Conservation (phyloP, 1,140 invertebrate genomes). For the Prorops nasuta region DNA sequence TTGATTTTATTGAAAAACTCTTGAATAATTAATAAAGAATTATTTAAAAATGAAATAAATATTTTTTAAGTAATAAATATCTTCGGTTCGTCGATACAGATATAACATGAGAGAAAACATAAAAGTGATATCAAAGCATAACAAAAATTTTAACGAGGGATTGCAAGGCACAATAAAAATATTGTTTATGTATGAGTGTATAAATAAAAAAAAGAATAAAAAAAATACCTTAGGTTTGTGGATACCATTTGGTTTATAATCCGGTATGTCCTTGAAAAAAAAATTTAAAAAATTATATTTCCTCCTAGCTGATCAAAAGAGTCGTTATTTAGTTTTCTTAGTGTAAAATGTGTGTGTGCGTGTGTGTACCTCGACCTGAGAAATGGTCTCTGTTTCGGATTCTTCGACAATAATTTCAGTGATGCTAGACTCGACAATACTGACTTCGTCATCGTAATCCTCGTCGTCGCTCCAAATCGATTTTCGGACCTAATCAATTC, state of each 20-base stretch:
- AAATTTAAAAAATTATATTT: slow-evolving; percentile 33
- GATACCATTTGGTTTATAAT: slow-evolving; percentile 49
- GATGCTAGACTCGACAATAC: slow-evolving; percentile 39
- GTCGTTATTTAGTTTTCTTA: slow-evolving; percentile 1
- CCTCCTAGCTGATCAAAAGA: too few species aligned
- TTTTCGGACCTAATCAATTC: slow-evolving; percentile 15
- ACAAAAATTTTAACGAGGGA: slow-evolving; percentile 1
- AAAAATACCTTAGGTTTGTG: slow-evolving; percentile 50
- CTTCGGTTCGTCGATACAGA: too few species aligned
- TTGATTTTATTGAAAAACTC: too few species aligned
- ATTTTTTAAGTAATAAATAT: too few species aligned
- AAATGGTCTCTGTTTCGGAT: slow-evolving; percentile 30
- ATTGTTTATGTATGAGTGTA: background rate
- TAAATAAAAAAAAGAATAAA: slow-evolving; percentile 16
- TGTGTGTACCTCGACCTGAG: slow-evolving; percentile 40
- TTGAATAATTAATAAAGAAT: slow-evolving; percentile 2
- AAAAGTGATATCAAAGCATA: background rate
- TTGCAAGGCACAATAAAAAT: background rate
- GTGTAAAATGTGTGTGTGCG: slow-evolving; percentile 22
- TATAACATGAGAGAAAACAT: too few species aligned
- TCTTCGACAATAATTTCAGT: slow-evolving; percentile 39
- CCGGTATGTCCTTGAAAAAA: slow-evolving; percentile 50
- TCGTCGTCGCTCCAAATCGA: slow-evolving; percentile 42
- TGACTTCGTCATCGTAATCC: slow-evolving; percentile 54
- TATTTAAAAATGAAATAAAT: too few species aligned